Base-by-base conservation (phyloP, 1,140 invertebrate genomes). In the Stegodyphus dumicola region DNA sequence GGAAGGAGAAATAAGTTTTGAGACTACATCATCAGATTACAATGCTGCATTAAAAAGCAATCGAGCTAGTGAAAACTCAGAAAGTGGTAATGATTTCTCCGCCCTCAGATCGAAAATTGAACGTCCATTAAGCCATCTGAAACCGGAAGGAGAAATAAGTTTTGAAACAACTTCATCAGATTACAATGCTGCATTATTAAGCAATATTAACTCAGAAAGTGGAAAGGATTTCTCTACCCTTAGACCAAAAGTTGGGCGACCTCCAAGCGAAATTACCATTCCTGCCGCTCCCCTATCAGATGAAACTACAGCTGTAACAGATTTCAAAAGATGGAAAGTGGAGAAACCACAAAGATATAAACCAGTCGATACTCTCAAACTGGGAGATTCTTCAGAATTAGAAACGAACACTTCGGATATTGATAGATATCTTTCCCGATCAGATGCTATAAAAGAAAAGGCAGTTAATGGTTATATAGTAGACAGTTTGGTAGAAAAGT, bases 1-100 rank as follows among this genome's bases (percentile, higher is more conserved):
- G 9, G 84, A 86, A 86, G 84, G 84, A 6, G 75, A 77, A 48
- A 86, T 86, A 76, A 65, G 10, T 7, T 86, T 86, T 66, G 84
- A 78, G 13, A 70, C 53, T 9, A 86, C 84, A 56, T 86, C 84
- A 18, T 13, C 18, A 48, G 56, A 60, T 60, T 15, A 15, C 56
- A 60, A 60, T 15, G 9, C 9, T 60, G 56, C 15, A 10, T 60
- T 60, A 60, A 60, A 60, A 9, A 71, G 52, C 54, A 56, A 17
- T 2, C n/a, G 66, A 7, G 5, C 49, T 15, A 84, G 64, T 53
- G 65, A 60, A 66, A 33, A 48, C 52, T 66, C 70, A 33, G 80
- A 74, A 74, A 75, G 4, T 13, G 13, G 33, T 3, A 33, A 33
- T 33, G 33, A 33, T 33, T 33, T 33, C 33, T 33, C 33, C 33